These are phyloP conservation scores for Agapostemon virescens DNA, from an alignment of 2,888 invertebrate species.

Conservation along the genomic window DNA sequence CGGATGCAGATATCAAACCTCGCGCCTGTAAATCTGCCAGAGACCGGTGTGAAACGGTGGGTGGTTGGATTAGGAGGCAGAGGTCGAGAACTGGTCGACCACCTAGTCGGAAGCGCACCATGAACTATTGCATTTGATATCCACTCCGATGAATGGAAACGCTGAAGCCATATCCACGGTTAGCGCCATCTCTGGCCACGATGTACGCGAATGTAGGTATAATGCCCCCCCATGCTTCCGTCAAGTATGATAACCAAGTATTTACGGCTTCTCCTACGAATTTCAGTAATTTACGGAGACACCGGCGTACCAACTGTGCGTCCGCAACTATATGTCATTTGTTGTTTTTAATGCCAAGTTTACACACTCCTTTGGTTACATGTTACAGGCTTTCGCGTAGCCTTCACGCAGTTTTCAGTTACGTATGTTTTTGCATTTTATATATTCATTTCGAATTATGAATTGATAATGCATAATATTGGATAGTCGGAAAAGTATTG, in stretches of 20 bases:
- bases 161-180: slow-evolving; percentile 66
- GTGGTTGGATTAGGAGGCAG: slow-evolving; percentile 65
- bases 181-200: slow-evolving; percentile 62
- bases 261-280: slow-evolving; percentile 75
- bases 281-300: slow-evolving; percentile 76
- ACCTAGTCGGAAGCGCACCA: slow-evolving; percentile 71
- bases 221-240: slow-evolving; percentile 74
- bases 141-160: slow-evolving; percentile 77
- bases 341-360: slow-evolving; percentile 25
- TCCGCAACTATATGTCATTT: slow-evolving; percentile 23
- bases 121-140: slow-evolving; percentile 79
- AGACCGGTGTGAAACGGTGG: slow-evolving; percentile 65
- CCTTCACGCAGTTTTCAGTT: neutral
- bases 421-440: neutral
- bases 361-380: neutral
- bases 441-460: neutral
- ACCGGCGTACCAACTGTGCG: slow-evolving; percentile 31
- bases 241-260: slow-evolving; percentile 79
- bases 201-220: slow-evolving; percentile 71
- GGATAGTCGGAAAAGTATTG: too few relatives aligned
- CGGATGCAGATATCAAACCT: slow-evolving; percentile 68
- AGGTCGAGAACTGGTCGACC: slow-evolving; percentile 71
- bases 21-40: slow-evolving; percentile 68
- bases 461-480: too few relatives aligned
- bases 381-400: neutral